phyloP scores from a whole-genome alignment of 2,113 vertebrate genomes.

The Hydrolagus affinis region DNA sequence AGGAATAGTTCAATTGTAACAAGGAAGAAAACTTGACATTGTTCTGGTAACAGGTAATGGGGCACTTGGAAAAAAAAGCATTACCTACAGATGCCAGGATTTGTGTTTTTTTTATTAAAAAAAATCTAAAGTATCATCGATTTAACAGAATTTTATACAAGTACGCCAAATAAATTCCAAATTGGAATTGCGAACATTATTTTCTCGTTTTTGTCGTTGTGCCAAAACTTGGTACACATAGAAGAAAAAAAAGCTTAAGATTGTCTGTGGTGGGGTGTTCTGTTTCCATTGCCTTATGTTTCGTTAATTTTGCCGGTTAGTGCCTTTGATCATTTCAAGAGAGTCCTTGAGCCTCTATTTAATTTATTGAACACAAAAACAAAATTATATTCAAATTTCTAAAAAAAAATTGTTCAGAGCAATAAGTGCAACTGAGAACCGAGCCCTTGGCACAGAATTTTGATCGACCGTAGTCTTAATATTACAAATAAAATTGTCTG shows the following conservation, averaged over 20 bases:
- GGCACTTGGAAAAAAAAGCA: constrained; percentile 68
- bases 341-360: constrained; percentile 60
- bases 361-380: constrained; percentile 40
- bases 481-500: constrained; percentile 72
- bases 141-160: constrained; percentile 93
- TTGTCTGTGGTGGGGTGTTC: constrained; percentile 55
- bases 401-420: constrained; percentile 57
- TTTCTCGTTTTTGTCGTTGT: constrained; percentile 76
- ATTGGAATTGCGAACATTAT: constrained; percentile 98
- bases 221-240: constrained; percentile 90
- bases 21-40: constrained; percentile 91
- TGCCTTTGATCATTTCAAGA: constrained; percentile 93
- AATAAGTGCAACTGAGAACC: constrained; percentile 65
- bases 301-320: constrained; percentile 81
- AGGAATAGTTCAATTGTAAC: constrained; percentile 96
- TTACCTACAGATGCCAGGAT: constrained; percentile 76
- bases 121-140: constrained; percentile 71
- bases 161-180: constrained; percentile 90
- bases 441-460: constrained; percentile 53
- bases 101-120: constrained; percentile 63
- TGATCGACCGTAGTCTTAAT: constrained; percentile 58
- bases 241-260: constrained; percentile 57
- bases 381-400: constrained; percentile 47
- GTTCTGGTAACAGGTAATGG: constrained; percentile 82
- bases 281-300: constrained; percentile 56